Evolutionary conservation across 2,113 vertebrate genomes (phyloP).

Genomic region (Neolamprologus tretocephalus): DNA sequence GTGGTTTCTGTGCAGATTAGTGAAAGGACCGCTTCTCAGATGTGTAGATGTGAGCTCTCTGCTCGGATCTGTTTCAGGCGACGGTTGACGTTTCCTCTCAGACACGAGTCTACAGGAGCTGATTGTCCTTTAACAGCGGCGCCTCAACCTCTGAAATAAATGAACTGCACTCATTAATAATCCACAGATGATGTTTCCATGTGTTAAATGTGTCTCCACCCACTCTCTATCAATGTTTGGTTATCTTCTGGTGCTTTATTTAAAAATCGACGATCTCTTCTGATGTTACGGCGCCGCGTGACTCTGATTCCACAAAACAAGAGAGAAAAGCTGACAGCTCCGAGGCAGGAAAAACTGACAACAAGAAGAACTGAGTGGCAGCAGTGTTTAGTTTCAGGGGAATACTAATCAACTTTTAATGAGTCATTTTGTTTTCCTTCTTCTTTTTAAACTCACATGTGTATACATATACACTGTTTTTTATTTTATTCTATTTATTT

Average conservation of each 20-base stretch:
- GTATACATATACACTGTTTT: too few relatives aligned
- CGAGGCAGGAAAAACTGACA: not conserved
- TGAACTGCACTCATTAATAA: not conserved
- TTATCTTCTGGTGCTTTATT: not conserved
- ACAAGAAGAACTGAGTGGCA: fast-evolving
- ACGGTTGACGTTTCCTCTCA: fast-evolving
- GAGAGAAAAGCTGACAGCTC: not conserved
- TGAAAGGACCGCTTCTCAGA: fast-evolving
- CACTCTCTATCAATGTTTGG: fast-evolving
- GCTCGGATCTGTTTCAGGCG: not conserved
- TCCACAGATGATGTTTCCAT: not conserved
- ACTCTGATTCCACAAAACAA: not conserved
- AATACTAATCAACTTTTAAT: not conserved
- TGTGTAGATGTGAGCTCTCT: fast-evolving
- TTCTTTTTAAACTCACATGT: not conserved
- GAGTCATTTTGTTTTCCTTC: not conserved
- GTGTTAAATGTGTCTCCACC: not conserved
- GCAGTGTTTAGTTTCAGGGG: fast-evolving
- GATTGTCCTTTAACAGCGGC: not conserved
- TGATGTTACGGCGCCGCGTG: not conserved
- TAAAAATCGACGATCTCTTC: fast-evolving
- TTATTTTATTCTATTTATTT: too few relatives aligned
- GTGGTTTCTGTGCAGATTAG: not conserved
- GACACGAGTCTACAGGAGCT: not conserved
- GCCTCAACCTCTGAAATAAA: not conserved